Percentiles rank a stretch among this genome's conserved stretches.
phyloP scores from a whole-genome alignment of 2,888 invertebrate species.

The Fragum whitleyi region DNA sequence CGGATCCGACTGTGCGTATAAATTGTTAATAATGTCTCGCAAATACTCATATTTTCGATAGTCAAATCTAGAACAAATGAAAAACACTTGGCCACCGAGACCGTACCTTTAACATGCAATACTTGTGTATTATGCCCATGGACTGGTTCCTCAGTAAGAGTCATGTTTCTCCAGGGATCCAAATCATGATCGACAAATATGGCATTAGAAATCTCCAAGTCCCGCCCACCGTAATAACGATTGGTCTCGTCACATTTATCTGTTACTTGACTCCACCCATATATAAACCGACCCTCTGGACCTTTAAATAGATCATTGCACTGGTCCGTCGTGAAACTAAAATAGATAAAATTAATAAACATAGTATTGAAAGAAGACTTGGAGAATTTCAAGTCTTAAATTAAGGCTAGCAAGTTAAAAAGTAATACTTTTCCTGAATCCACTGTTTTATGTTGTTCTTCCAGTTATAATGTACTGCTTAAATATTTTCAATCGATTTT shows the following conservation, averaged over 20 bases:
- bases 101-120: conserved; percentile 1
- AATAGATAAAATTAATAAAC: too few species aligned
- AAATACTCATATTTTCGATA: too few species aligned
- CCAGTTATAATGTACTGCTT: too few species aligned
- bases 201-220: conserved; percentile 39
- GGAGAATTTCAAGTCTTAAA: too few species aligned
- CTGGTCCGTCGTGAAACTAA: conserved; percentile 46
- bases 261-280: conserved; percentile 34
- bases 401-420: too few species aligned
- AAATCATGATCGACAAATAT: conserved; percentile 51
- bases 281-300: conserved; percentile 15
- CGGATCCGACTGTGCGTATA: too few species aligned
- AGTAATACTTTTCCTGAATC: too few species aligned
- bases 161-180: conserved; percentile 46
- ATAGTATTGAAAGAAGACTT: neutral
- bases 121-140: neutral
- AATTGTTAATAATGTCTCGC: too few species aligned
- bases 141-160: neutral
- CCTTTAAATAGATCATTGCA: conserved; percentile 42
- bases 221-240: conserved; percentile 50
- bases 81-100: too few species aligned
- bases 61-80: too few species aligned
- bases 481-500: too few species aligned
- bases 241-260: conserved; percentile 52
- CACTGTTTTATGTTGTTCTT: too few species aligned